Base-by-base conservation (phyloP, 2,797 vertebrate genomes). In the Odontamblyopus rebecca region DNA sequence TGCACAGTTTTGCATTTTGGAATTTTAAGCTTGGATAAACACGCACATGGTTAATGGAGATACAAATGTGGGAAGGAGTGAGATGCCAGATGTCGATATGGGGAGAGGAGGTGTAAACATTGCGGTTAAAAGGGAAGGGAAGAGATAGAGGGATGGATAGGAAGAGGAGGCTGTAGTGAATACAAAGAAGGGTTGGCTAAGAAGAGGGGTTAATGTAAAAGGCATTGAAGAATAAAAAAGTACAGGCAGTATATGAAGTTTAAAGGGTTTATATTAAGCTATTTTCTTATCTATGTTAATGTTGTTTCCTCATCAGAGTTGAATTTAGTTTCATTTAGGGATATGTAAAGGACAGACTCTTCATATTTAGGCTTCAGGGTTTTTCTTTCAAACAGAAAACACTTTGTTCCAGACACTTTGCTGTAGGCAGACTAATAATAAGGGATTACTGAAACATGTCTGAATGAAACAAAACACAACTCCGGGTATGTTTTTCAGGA, bases 101-200 rank as follows among this genome's bases (percentile, higher is more conserved):
- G 73, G 70, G 72, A 30, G 38, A 32, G 53, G 23, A 69, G 66
- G 61, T 68, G 84, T 77, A 74, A 66, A 59, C 61, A 75, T 79
- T 76, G 82, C 71, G 18, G 65, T 73, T 84, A 77, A 86, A 84
- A 75, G 80, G 78, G 83, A 38, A 71, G 65, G 72, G 71, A 76
- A 53, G 79, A 57, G 19, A 5, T 12, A n/a, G 61, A 51, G 11
- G 62, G 35, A 41, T 56, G 54, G 13, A n/a, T 54, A 67, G 38
- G 27, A 35, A 26, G 38, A 60, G 38, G 56, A 15, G 44, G 44
- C 9, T 32, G 70, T 41, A 23, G 57, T 41, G 63, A 65, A 65
- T 18, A 61, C 62, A 27, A 3, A 29, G 32, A 15, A 29, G 57
- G 30, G 48, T 6, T 30, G 27, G 15, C 13, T 6, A 60, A 30